Evolutionary conservation across 1,140 invertebrate species (phyloP).

Genomic region (Hyposmocoma kahamanoa): DNA sequence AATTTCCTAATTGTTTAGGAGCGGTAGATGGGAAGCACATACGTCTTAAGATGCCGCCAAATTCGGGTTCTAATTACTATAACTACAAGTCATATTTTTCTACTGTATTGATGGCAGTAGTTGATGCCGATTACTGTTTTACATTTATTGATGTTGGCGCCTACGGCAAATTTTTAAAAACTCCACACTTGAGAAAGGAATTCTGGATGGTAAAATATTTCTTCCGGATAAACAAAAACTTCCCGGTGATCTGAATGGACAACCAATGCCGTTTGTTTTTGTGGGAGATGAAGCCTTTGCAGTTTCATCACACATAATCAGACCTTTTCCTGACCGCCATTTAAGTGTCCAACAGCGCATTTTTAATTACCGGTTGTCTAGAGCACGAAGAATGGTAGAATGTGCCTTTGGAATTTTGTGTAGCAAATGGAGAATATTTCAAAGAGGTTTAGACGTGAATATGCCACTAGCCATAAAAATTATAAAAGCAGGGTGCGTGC

Average conservation of each 20-base stretch:
- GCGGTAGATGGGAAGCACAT: slow-evolving; percentile 67
- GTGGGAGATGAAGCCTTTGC: slow-evolving; percentile 36
- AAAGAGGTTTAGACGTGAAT: slow-evolving; percentile 14
- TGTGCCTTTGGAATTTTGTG: slow-evolving; percentile 37
- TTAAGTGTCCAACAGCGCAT: slow-evolving; percentile 22
- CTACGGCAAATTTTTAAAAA: slow-evolving; percentile 46
- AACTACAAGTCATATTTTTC: slow-evolving; percentile 71
- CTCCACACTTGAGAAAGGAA: slow-evolving; percentile 10
- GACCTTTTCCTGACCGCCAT: slow-evolving; percentile 21
- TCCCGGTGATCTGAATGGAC: no score
- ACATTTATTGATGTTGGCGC: slow-evolving; percentile 59
- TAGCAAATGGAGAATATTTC: slow-evolving; percentile 41
- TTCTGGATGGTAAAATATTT: slow-evolving; percentile 10
- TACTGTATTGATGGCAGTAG: slow-evolving; percentile 62
- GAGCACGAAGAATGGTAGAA: slow-evolving; percentile 27
- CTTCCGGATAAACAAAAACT: slow-evolving; percentile 8
- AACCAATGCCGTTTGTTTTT: slow-evolving; percentile 20
- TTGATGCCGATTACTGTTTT: slow-evolving; percentile 69
- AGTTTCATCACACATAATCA: slow-evolving; percentile 11
- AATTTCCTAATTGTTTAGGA: slow-evolving; percentile 65
- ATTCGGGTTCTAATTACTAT: slow-evolving; percentile 49
- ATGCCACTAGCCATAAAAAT: background rate
- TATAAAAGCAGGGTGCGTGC: slow-evolving; percentile 7
- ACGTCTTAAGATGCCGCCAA: slow-evolving; percentile 29
- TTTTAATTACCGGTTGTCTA: slow-evolving; percentile 32